Base-by-base conservation (phyloP, 2,888 invertebrate species). In the Rhodophaea formosa region DNA sequence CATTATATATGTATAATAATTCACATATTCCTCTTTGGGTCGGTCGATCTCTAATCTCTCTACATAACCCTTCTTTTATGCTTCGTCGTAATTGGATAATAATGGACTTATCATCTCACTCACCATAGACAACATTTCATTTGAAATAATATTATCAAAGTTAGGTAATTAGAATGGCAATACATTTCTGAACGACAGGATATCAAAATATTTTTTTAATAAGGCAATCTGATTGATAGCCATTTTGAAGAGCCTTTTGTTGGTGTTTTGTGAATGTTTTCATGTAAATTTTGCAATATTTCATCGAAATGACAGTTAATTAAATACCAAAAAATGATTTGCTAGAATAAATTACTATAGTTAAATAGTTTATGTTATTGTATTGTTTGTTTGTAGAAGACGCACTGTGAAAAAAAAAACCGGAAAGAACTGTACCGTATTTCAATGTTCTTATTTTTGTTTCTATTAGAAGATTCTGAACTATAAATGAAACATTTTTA, bases 201-300 rank as follows among this genome's bases (percentile, higher is more conserved):
- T 88, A 86, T 87, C 82, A 85, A 82, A 83, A 80, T 74, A 72
- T 77, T 77, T 88, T 90, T 89, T 89, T 80, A 80, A 79, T 73
- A 77, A 86, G 87, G 90, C 89, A 90, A 88, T 80, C 74, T 87
- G 82, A 88, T 88, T 89, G 88, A 90, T 90, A 89, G 91, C 91
- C 91, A 91, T 91, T 91, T 91, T 91, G 89, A 87, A 88, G 84
- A 91, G 86, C 82, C 90, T 91, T 91, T 92, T 92, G 91, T 91
- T 91, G 82, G 91, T 92, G 91, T 92, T 92, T 92, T 91, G 88
- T 91, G 90, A 89, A 91, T 89, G 90, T 91, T 91, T 92, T 91
- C 83, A 85, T 82, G 72, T 71, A 82, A 82, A 77, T 80, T 82
- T 84, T 82, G 71, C 75, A 74, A 69, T 79, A 82, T 71, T 84